phyloP scores from a whole-genome alignment of 2,888 invertebrate genomes.

The Campaea margaritaria region DNA sequence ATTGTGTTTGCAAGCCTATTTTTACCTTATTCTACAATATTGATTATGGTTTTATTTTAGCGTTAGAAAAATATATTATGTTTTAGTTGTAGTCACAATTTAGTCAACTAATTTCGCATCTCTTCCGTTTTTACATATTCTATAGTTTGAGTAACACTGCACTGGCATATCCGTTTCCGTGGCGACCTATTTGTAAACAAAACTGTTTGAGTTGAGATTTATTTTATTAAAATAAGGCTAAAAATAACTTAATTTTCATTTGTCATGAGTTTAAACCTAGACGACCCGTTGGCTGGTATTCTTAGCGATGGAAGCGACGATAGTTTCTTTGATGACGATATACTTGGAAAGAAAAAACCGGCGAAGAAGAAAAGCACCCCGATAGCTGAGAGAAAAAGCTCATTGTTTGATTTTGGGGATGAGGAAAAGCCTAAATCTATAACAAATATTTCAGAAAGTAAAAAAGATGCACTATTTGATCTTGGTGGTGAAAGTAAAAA shows the following conservation, averaged over 20 bases:
- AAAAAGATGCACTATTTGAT: slow-evolving; percentile 57
- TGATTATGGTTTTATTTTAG: no score
- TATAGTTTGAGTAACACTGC: no score
- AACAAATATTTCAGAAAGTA: slow-evolving; percentile 43
- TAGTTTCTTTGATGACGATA: slow-evolving; percentile 89
- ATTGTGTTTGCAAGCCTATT: no score
- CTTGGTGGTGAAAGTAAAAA: slow-evolving; percentile 54
- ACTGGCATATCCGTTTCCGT: slow-evolving; percentile 58
- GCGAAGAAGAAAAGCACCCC: slow-evolving; percentile 63
- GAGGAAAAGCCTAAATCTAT: slow-evolving; percentile 49
- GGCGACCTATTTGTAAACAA: slow-evolving; percentile 66
- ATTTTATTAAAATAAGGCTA: no score
- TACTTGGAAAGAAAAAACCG: slow-evolving; percentile 75
- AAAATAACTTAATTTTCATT: slow-evolving; percentile 6
- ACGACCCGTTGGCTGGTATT: slow-evolving; percentile 87
- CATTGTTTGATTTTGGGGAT: slow-evolving; percentile 71
- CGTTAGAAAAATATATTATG: no score
- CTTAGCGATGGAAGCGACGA: slow-evolving; percentile 89
- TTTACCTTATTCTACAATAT: no score
- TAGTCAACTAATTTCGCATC: no score
- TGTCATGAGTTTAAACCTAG: slow-evolving; percentile 84
- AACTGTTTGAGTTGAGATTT: slow-evolving; percentile 4
- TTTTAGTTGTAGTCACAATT: no score
- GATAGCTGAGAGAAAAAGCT: slow-evolving; percentile 67
- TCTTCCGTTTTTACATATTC: no score